Evolutionary conservation across 1,140 invertebrate species (phyloP).

Genomic region (Agraylea sexmaculata): DNA sequence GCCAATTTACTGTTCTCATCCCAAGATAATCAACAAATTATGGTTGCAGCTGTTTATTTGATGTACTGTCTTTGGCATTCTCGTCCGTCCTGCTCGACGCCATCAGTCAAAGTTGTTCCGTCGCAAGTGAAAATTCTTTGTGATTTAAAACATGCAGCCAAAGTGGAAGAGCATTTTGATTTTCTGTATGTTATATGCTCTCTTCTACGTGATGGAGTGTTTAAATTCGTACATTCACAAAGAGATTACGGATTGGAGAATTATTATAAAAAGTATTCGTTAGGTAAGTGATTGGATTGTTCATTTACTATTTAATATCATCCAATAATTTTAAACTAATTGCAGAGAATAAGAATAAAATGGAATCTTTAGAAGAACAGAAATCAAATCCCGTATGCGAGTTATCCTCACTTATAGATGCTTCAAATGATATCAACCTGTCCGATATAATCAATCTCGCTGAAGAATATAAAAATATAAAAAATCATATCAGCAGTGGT

Average conservation of each 20-base stretch:
- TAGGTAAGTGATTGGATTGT: slow-evolving; percentile 11
- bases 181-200: slow-evolving; percentile 10
- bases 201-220: slow-evolving; percentile 13
- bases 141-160: not conserved
- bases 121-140: not conserved
- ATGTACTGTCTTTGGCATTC: not conserved
- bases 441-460: too few species aligned
- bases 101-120: slow-evolving; percentile 2
- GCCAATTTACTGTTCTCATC: slow-evolving; percentile 4
- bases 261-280: slow-evolving; percentile 10
- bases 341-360: too few species aligned
- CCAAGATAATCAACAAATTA: not conserved
- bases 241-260: slow-evolving; percentile 14
- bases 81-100: not conserved
- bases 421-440: too few species aligned
- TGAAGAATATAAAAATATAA: too few species aligned
- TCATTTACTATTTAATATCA: too few species aligned
- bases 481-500: too few species aligned
- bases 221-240: slow-evolving; percentile 11
- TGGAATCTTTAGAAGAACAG: too few species aligned
- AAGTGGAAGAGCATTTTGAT: slow-evolving; percentile 2
- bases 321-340: too few species aligned
- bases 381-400: too few species aligned
- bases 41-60: slow-evolving; percentile 6
- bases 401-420: too few species aligned